Evolutionary conservation across 1,140 invertebrate genomes (phyloP).

Genomic region (Ericerus pela): DNA sequence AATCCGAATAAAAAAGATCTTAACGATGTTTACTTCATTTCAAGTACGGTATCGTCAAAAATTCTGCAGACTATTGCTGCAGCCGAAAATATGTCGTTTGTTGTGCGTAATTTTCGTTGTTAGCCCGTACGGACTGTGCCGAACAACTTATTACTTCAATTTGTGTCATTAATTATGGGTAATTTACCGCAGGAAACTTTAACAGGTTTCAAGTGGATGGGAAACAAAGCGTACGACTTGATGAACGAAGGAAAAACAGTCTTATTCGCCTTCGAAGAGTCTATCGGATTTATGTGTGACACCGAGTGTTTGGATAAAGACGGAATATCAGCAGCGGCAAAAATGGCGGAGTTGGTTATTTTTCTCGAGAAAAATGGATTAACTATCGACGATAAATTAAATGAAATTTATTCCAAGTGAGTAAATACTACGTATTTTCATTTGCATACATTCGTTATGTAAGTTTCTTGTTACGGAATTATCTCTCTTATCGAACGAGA

Average conservation of each 20-base stretch:
- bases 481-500: no score
- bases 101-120: constrained; percentile 34
- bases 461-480: no score
- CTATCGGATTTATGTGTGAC: constrained; percentile 90
- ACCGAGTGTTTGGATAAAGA: constrained; percentile 84
- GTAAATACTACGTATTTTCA: no score
- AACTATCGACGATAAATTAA: constrained; percentile 44
- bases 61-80: constrained; percentile 73
- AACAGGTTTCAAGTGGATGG: constrained; percentile 99
- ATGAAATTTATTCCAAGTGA: constrained; percentile 50
- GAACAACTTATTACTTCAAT: background rate
- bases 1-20: constrained; percentile 33
- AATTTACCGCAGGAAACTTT: constrained; percentile 60
- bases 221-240: constrained; percentile 68
- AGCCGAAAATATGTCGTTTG: constrained; percentile 67
- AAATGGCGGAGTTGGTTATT: constrained; percentile 60
- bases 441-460: no score
- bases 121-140: no score
- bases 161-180: constrained; percentile 4
- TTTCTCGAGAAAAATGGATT: constrained; percentile 41
- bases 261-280: constrained; percentile 90
- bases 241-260: constrained; percentile 49
- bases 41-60: constrained; percentile 95
- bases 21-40: constrained; percentile 58
- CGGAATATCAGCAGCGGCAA: constrained; percentile 72